Evolutionary conservation across 1,140 invertebrate genomes (phyloP), one percentile per base, ranked within the genome.

Genomic region (Reticulitermes speratus): DNA sequence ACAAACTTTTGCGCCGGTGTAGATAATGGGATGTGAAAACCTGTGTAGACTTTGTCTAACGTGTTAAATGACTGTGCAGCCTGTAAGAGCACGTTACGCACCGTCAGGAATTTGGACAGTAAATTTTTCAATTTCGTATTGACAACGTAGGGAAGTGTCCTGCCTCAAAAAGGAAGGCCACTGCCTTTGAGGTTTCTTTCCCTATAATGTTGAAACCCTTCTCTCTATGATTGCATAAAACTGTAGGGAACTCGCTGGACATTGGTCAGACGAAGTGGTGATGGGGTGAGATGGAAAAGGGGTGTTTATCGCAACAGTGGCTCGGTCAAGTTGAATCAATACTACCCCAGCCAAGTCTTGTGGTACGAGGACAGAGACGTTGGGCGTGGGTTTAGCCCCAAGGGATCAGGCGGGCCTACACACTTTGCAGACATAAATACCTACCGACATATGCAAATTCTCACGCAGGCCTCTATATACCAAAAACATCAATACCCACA

Each of bases 231-330:
- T 75, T 75, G 65, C n/a, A 75, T 75, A 75, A 75, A 75, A 75
- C 65, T 75, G 25, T 9, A 75, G 65, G n/a, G 65, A 25, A 75
- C 65, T 30, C 2, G 65, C 25, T 75, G 65, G 25, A 75, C 65
- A 75, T 75, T 30, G 65, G 65, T 8, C 25, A 25, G n/a, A 65
- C 21, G 21, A 25, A 19, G 21, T 16, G 59, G 25, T 7, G 21
- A 23, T 1, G 59, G 25, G 59, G 59, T 65, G 21, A 19, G 48
- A 9, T 48, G 48, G 16, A 48, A 48, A 48, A 16, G 48, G 65
- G 65, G 65, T 75, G 65, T 75, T 75, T 75, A 75, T 75, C 25
- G 65, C 65, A 75, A 75, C 65, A 30, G n/a, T 75, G 65, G 65
- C 65, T 75, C 14, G 65, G 25, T 30, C 65, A 75, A 75, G 65